Base-by-base conservation (phyloP, 2,888 invertebrate genomes). In the Argyresthia albistria region DNA sequence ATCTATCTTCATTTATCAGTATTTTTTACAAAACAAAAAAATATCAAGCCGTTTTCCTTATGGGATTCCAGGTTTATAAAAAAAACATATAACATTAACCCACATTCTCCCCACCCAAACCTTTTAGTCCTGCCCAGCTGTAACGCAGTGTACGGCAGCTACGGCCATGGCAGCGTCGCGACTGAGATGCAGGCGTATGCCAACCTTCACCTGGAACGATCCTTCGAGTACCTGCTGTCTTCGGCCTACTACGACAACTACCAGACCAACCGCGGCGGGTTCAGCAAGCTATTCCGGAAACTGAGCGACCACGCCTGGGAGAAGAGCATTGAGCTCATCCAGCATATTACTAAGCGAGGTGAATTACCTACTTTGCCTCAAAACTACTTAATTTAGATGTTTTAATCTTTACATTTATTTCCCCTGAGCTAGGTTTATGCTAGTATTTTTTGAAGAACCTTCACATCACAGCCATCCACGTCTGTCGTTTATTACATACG, bases 181-280 rank as follows among this genome's bases (percentile, higher is more conserved):
- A 64, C 60, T 0, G 82, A 86, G 53, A 62, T 88, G 56, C 80
- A 65, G 72, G 90, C 67, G 51, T 93, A 90, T 67, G 90, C 89
- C 46, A 92, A 91, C 63, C 76, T 90, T 1, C 92, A 94, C 60
- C 79, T 95, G 36, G 88, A 89, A 52, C 86, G 91, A n/a, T 95
- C 94, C 0, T 95, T 91, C 65, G 92, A 95, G 57, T 94, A 92
- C 63, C 82, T 95, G 9, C 77, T 95, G 1, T 89, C 95, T 71
- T 89, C 94, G 0, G 90, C 94, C 0, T 91, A 93, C 73, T 95
- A 93, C 76, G 92, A 92, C 63, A 93, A 93, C 65, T 95, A 92
- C 71, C 90, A 92, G 67, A 91, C 91, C 35, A 93, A 94, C 77
- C 89, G 95, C 36, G 90, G 88, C 16, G 95, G 95, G 4, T 95